Base-by-base conservation (phyloP, 2,797 vertebrate species). In the Leptoclinus maculatus region DNA sequence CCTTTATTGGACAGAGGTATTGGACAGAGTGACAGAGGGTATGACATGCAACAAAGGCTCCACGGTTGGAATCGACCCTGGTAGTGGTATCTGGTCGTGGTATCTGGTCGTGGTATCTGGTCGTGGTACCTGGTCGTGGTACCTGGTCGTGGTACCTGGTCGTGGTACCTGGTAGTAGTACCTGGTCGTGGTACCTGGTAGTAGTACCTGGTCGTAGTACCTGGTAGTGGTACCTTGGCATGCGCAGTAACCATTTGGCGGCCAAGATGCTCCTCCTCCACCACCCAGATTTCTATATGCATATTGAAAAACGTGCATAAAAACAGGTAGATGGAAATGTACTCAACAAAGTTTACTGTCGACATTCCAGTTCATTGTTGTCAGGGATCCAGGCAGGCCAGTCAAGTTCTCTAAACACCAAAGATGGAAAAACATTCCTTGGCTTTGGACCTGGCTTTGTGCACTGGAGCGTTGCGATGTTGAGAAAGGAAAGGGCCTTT, bases 241-340 rank as follows among this genome's bases (percentile, higher is more conserved):
- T 39, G 57, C 5, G 34, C 58, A 62, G 36, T 62, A 41, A 62
- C 59, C 7, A 8, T 63, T 43, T 25, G 9, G 38, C 38, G 27
- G 19, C 23, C 14, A 9, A 5, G 38, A 38, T 38, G 12, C 34
- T 16, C 12, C 12, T 60, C 36, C 21, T 41, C 59, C n/a, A 39
- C 19, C 16, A 13, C n/a, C 3, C 21, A 70, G 3, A 14, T 39
- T 51, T 62, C 62, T 7, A 53, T 29, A 29, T 1, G 2, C 47
- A 62, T 27, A 63, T 13, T 63, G n/a, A 56, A 45, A 76, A 62
- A 49, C 41, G 64, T 5, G 36, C 21, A 34, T 25, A 5, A 43
- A 68, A 68, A 68, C 16, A 13, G 23, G 51, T 64, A n/a, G 59
- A 23, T 69, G 27, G 36, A 76, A 62, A 56, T 3, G 2, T 19